Evolutionary conservation across 2,113 vertebrate species (phyloP).

Genomic region (Brienomyrus longianalis): DNA sequence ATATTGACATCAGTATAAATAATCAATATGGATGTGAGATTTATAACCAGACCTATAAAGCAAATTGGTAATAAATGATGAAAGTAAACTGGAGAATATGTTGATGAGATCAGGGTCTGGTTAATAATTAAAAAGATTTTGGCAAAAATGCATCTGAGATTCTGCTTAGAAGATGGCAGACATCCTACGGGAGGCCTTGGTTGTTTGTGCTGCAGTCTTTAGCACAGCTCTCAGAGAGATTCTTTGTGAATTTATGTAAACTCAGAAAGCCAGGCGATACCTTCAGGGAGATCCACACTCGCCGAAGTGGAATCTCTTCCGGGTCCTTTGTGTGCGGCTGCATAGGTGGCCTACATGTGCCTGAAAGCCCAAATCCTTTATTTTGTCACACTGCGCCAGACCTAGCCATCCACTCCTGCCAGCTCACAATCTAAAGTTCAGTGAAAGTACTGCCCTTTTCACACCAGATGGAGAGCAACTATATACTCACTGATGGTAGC

Average conservation of each 20-base stretch:
- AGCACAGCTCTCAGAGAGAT: not conserved
- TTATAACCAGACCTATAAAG: not conserved
- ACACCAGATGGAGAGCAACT: conserved; percentile 39
- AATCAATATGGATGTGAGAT: not conserved
- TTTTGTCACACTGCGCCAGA: not conserved
- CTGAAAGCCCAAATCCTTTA: not conserved
- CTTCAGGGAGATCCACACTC: not conserved
- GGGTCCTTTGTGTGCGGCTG: not conserved
- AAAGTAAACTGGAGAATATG: not conserved
- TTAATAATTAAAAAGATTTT: not conserved
- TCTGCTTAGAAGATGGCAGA: not conserved
- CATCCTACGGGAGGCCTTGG: not conserved
- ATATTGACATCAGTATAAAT: not conserved
- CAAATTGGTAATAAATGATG: not conserved
- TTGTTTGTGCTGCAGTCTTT: not conserved
- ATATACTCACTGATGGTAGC: conserved; percentile 43
- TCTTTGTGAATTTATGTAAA: not conserved
- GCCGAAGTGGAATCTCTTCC: not conserved
- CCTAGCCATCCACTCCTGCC: not conserved
- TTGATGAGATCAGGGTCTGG: not conserved
- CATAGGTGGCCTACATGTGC: not conserved
- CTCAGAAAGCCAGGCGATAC: not conserved
- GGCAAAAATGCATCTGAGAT: not conserved
- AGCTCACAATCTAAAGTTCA: not conserved
- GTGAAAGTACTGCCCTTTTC: conserved; percentile 27